A percentile compares a stretch with the other conserved stretches of the same genome.
Evolutionary conservation across 2,888 invertebrate species (phyloP).

Genomic region (Xestia rhomboidea): DNA sequence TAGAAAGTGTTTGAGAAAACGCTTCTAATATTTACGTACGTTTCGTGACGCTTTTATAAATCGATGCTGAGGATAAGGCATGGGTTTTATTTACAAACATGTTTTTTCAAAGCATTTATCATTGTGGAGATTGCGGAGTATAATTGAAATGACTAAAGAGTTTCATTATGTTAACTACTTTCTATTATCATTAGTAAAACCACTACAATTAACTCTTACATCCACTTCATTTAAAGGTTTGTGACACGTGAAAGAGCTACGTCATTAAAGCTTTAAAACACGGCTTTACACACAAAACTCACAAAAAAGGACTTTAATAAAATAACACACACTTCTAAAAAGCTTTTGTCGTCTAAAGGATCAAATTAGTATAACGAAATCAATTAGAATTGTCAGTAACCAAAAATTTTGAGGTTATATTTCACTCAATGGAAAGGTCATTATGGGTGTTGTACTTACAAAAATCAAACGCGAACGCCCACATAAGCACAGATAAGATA

Average conservation of each 20-base stretch:
- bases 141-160: neutral
- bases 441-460: conserved; percentile 61
- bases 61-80: neutral
- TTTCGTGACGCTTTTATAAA: neutral
- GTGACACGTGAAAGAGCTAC: conserved; percentile 47
- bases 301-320: conserved; percentile 28
- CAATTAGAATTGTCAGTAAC: conserved; percentile 63
- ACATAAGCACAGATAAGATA: conserved; percentile 54
- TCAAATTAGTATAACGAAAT: conserved; percentile 64
- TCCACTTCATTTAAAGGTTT: conserved; percentile 40
- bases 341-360: conserved; percentile 50
- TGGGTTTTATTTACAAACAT: conserved; percentile 15
- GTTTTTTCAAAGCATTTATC: neutral
- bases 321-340: conserved; percentile 43
- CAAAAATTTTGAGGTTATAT: conserved; percentile 66
- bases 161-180: conserved; percentile 2
- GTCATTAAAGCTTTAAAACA: conserved; percentile 11
- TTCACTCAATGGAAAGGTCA: conserved; percentile 38
- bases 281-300: conserved; percentile 31
- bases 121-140: neutral
- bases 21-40: neutral
- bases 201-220: conserved; percentile 20
- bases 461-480: conserved; percentile 44
- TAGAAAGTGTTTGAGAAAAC: neutral
- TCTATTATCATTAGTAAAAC: conserved; percentile 39